Conservation (phyloP, 1,140 invertebrate species). For the Heliconius hermathena region DNA sequence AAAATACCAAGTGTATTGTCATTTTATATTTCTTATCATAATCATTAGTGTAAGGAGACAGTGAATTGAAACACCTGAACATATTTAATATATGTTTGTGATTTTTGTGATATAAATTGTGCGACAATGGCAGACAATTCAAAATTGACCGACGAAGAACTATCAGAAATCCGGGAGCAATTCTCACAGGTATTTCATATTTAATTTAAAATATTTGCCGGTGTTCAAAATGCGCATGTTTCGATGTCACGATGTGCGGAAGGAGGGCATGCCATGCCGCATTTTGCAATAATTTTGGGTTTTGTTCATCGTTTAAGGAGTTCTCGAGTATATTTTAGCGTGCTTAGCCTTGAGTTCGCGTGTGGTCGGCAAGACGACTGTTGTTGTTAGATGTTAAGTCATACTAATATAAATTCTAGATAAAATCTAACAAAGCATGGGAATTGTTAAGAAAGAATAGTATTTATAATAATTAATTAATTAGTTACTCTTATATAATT, state of each 20-base stretch:
- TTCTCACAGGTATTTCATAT: constrained; percentile 72
- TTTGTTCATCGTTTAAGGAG: constrained; percentile 28
- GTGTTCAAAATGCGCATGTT: constrained; percentile 24
- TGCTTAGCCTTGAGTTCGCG: constrained; percentile 47
- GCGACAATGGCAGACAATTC: constrained; percentile 78
- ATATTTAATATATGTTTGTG: constrained; percentile 63
- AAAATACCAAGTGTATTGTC: constrained; percentile 54
- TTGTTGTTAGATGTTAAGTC: not conserved
- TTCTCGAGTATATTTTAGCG: constrained; percentile 25
- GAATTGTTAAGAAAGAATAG: not conserved
- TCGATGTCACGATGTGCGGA: not conserved
- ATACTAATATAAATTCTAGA: not conserved
- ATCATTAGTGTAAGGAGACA: constrained; percentile 60
- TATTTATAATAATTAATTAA: not conserved
- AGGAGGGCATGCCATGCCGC: constrained; percentile 13
- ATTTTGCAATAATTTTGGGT: constrained; percentile 27
- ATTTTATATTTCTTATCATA: constrained; percentile 55
- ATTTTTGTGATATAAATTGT: constrained; percentile 70
- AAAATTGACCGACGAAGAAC: constrained; percentile 79
- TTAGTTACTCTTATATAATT: not conserved
- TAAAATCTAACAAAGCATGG: not conserved
- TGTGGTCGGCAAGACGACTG: constrained; percentile 47
- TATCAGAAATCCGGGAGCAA: constrained; percentile 76
- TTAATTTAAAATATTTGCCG: constrained; percentile 35
- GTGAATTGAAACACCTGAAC: constrained; percentile 44